Conservation (phyloP, 1,140 invertebrate genomes). For the Aphelenchoides avenae region DNA sequence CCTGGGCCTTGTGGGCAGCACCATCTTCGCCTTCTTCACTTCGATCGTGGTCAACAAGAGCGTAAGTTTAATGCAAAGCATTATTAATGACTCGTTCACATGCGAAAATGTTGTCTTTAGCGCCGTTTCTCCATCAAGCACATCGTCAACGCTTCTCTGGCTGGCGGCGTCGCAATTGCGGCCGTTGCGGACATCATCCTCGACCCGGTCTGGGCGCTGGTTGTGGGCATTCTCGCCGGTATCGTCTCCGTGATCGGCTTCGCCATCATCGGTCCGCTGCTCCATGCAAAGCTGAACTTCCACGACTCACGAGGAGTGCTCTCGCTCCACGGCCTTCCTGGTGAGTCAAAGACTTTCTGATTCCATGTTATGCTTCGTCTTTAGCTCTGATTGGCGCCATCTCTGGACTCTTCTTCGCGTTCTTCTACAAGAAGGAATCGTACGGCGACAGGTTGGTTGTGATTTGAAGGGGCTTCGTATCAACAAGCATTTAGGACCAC, state of each 20-base stretch:
- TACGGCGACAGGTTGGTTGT: no score
- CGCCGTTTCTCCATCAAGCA: conserved; percentile 60
- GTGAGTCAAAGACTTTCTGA: no score
- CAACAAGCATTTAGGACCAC: neutral
- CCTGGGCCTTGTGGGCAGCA: conserved; percentile 61
- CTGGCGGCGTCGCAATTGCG: conserved; percentile 63
- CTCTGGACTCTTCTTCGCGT: conserved; percentile 22
- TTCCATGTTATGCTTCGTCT: no score
- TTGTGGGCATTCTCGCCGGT: conserved; percentile 61
- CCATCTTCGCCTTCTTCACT: conserved; percentile 61
- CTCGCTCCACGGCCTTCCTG: conserved; percentile 64
- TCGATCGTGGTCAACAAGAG: conserved; percentile 60
- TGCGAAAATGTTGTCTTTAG: no score
- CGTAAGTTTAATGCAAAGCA: no score
- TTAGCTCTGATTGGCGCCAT: no score
- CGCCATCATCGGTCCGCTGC: conserved; percentile 56
- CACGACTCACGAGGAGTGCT: conserved; percentile 63
- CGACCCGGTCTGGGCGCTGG: conserved; percentile 60
- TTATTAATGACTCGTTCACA: no score
- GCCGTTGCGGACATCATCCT: conserved; percentile 65
- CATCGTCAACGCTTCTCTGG: conserved; percentile 63
- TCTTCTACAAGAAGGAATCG: conserved; percentile 8
- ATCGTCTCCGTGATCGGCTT: conserved; percentile 55
- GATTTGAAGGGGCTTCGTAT: neutral
- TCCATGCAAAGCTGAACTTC: conserved; percentile 1